Base-by-base conservation (phyloP, 2,888 invertebrate genomes). In the Diplazon laetatorius region DNA sequence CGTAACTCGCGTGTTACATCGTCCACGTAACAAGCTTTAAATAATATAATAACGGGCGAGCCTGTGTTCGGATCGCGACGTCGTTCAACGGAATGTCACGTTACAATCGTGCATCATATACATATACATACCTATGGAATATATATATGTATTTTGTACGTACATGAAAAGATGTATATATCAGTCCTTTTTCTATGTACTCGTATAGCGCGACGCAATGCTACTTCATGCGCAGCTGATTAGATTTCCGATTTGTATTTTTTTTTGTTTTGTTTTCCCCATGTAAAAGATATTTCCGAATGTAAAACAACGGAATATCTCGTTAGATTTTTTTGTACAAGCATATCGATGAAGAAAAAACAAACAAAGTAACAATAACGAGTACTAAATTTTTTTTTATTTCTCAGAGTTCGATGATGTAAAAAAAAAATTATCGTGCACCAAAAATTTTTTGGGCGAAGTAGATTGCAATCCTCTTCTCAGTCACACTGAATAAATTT, bases 151-250 rank as follows among this genome's bases (percentile, higher is more conserved):
- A 71, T 65, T 68, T 63, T 25, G 50, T 44, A 76, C 50, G 72
- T 60, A 50, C 30, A 76, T 76, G 70, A 74, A 78, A 44, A 66
- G 59, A 82, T 76, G 80, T 80, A 81, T 80, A 80, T 81, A 80
- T 81, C 76, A 82, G 76, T 78, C 78, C 71, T 73, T 82, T 80
- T 78, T 78, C 44, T 71, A 78, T 68, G 71, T 72, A 63, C 22
- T n/a, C 42, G 52, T 50, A 71, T 18, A 37, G 57, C 12, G 60
- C 57, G 30, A 30, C 30, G 30, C 63, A 66, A 25, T 18, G 68
- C 62, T 57, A 63, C 35, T 62, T 37, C 44, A 65, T 59, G 57
- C 48, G 59, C 16, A 48, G 14, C 14, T 2, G 30, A 5, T 5
- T 2, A 2, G 6, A 30, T 30, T 30, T 30, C 6, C 30, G 55